phyloP scores from a whole-genome alignment of 2,888 invertebrate genomes.

The Dendrolimus houi region DNA sequence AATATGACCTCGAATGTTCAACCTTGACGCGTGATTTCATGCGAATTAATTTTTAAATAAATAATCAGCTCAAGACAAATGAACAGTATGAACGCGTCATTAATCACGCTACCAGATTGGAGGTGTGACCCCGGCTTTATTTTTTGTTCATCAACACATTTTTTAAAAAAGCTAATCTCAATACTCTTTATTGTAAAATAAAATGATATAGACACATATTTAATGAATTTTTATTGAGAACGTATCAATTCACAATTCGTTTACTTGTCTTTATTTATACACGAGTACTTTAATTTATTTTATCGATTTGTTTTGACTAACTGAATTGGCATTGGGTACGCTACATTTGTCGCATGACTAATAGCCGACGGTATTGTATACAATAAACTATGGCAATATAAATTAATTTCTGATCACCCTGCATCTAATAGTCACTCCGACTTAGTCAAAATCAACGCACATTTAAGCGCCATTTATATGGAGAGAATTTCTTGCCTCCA shows the following conservation, averaged over 20 bases:
- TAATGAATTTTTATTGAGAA: not conserved
- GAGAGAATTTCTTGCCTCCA: too few relatives aligned
- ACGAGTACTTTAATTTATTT: too few relatives aligned
- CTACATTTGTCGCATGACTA: too few relatives aligned
- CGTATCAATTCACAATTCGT: not conserved
- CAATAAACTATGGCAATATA: too few relatives aligned
- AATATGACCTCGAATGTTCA: conserved; percentile 11
- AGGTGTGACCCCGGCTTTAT: conserved; percentile 27
- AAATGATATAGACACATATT: not conserved
- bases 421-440: too few relatives aligned
- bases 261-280: not conserved
- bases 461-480: too few relatives aligned
- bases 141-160: conserved; percentile 26
- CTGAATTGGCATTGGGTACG: too few relatives aligned
- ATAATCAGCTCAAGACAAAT: conserved; percentile 45
- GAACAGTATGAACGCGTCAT: conserved; percentile 42
- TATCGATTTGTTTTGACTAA: too few relatives aligned
- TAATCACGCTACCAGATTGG: conserved; percentile 35
- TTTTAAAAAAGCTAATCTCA: not conserved
- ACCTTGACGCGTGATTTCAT: conserved; percentile 37
- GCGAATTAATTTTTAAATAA: conserved; percentile 49
- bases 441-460: too few relatives aligned
- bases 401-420: too few relatives aligned
- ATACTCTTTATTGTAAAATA: not conserved
- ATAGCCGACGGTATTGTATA: too few relatives aligned